These are phyloP conservation scores for Percopsis omiscomaycus DNA, from an alignment of 2,797 vertebrate species.

Conservation along the genomic window DNA sequence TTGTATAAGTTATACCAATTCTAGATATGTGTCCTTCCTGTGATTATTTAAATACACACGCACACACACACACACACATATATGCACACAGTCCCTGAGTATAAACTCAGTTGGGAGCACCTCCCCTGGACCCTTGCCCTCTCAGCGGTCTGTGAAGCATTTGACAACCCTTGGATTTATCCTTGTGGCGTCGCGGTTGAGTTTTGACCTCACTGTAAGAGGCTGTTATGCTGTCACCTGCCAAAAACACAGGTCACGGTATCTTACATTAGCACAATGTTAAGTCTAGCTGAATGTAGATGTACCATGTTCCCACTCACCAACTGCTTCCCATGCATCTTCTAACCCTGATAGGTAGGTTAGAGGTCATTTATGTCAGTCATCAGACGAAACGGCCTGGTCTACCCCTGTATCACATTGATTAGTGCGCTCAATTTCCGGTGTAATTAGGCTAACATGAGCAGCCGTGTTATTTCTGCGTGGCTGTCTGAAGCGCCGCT, in stretches of 20 bases:
- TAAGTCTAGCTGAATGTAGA: conserved; percentile 5
- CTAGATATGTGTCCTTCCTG: conserved; percentile 49
- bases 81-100: not conserved
- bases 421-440: not conserved
- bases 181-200: conserved; percentile 12
- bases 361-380: not conserved
- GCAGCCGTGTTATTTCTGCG: not conserved
- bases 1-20: too few species aligned
- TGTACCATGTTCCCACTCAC: not conserved
- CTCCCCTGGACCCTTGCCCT: conserved; percentile 14
- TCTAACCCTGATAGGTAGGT: not conserved
- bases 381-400: not conserved
- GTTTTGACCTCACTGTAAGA: conserved; percentile 23
- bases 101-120: not conserved
- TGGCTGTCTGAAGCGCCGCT: not conserved
- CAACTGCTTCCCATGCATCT: conserved; percentile 9
- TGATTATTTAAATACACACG: conserved; percentile 45
- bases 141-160: conserved; percentile 6
- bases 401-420: not conserved
- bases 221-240: not conserved
- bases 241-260: not conserved
- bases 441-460: not conserved
- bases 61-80: too few species aligned
- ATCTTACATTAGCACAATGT: not conserved
- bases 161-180: conserved; percentile 21